phyloP scores from a whole-genome alignment of 2,888 invertebrate species.

The Muschampia plurimacula region DNA sequence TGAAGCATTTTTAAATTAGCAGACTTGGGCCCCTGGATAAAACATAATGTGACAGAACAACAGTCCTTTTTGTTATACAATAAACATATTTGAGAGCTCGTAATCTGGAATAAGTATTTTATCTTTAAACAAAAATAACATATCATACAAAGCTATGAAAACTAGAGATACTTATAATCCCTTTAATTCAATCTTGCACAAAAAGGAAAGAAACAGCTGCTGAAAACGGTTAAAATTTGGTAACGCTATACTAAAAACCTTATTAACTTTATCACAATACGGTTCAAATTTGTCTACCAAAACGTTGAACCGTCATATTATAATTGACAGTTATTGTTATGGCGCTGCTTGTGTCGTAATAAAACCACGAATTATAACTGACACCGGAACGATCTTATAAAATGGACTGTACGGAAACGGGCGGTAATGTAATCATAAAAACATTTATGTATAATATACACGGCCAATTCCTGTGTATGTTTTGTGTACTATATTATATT shows the following conservation, averaged over 20 bases:
- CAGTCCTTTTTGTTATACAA: too few relatives aligned
- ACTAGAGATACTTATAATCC: not conserved
- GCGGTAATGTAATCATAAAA: slow-evolving; percentile 38
- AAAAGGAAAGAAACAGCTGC: slow-evolving; percentile 11
- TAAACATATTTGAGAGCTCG: too few relatives aligned
- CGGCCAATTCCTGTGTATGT: not conserved
- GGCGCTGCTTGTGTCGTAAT: slow-evolving; percentile 35
- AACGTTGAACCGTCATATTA: slow-evolving; percentile 36
- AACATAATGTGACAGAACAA: too few relatives aligned
- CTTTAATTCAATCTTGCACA: not conserved
- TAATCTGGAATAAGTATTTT: too few relatives aligned
- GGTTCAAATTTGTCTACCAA: slow-evolving; percentile 20
- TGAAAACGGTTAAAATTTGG: not conserved
- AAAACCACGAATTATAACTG: slow-evolving; percentile 40
- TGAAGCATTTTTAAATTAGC: too few relatives aligned
- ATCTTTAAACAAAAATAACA: not conserved
- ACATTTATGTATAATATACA: slow-evolving; percentile 30
- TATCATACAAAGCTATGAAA: not conserved
- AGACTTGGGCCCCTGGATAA: too few relatives aligned
- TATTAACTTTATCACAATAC: not conserved
- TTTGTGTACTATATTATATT: not conserved
- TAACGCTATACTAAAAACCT: not conserved
- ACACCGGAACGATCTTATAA: slow-evolving; percentile 38
- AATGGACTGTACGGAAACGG: slow-evolving; percentile 25
- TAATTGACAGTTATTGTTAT: slow-evolving; percentile 47